Evolutionary conservation across 2,888 invertebrate genomes (phyloP), one percentile per base, ranked within the genome.

Genomic region (Drosophila buzzatii): DNA sequence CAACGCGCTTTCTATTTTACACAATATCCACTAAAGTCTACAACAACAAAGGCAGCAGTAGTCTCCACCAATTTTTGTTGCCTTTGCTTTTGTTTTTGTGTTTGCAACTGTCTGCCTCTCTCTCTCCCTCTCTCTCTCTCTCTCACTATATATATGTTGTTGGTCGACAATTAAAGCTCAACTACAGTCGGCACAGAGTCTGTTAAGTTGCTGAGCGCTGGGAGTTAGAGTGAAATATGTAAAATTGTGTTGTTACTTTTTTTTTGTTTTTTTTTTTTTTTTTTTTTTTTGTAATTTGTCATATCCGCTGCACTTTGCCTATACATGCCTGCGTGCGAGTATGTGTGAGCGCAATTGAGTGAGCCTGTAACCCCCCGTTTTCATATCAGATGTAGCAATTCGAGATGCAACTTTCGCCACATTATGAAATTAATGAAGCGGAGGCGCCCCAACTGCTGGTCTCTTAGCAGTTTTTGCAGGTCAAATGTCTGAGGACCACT

Each of bases 371-470:
- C 3, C 27, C 57, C 45, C 73, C 60, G 37, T 49, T 51, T 49
- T 47, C 42, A 41, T 49, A 69, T 42, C 31, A 51, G 61, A 64
- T 82, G 77, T 64, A 82, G 81, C 89, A 83, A 86, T 70, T 67
- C n/a, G 68, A 70, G 67, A 67, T 59, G 56, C 67, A 89, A 82
- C 86, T 87, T 86, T 86, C 89, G 85, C 87, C 89, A 81, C 82
- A 89, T 89, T 86, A 86, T 77, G 90, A 86, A 90, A 90, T 89
- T 75, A 70, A 85, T 79, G 73, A 61, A 64, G 67, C 42, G 49
- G 57, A 58, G 58, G 56, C 64, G 70, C 66, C 67, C 71, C 69
- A 70, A 71, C 69, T 63, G 57, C 49, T 64, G 37, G 42, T 52
- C 66, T 45, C 23, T 73, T 64, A 52, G 59, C 49, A 58, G 52